phyloP scores from a whole-genome alignment of 2,113 vertebrate genomes.

The Rhea pennata region DNA sequence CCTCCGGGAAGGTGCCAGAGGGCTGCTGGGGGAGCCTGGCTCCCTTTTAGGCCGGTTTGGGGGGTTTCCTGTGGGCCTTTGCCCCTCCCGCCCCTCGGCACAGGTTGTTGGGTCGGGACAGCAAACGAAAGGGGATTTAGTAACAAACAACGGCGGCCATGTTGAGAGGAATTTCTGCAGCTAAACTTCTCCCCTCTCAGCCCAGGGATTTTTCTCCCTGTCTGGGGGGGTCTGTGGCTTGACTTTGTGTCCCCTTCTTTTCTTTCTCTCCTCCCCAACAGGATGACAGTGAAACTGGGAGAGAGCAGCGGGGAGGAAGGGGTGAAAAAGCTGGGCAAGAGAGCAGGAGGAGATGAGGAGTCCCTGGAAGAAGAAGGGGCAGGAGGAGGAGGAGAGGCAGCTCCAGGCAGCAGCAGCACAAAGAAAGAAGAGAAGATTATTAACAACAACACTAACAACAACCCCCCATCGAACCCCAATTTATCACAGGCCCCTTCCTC shows the following conservation, averaged over 20 bases:
- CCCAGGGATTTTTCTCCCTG: slow-evolving; percentile 58
- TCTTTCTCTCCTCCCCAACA: slow-evolving; percentile 79
- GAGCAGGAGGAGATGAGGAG: slow-evolving; percentile 90
- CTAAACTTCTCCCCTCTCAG: slow-evolving; percentile 73
- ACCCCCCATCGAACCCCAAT: slow-evolving; percentile 42
- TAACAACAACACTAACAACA: slow-evolving; percentile 52
- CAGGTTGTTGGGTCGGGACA: slow-evolving; percentile 90
- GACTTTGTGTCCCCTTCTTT: slow-evolving; percentile 74
- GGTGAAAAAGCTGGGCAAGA: slow-evolving; percentile 89
- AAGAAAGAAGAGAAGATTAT: slow-evolving; percentile 73
- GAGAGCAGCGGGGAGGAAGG: slow-evolving; percentile 89
- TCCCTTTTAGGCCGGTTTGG: neutral
- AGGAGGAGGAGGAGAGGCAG: slow-evolving; percentile 89
- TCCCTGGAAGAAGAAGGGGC: slow-evolving; percentile 89
- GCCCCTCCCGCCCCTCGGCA: slow-evolving; percentile 40
- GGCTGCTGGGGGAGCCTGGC: neutral
- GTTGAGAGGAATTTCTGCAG: slow-evolving; percentile 90
- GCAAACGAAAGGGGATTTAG: slow-evolving; percentile 88
- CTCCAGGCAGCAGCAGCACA: slow-evolving; percentile 78
- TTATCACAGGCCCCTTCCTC: slow-evolving; percentile 74
- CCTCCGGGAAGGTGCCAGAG: neutral
- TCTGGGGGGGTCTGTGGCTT: neutral
- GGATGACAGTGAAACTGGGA: slow-evolving; percentile 96
- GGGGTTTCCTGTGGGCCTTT: neutral
- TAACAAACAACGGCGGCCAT: slow-evolving; percentile 99